phyloP scores from a whole-genome alignment of 1,140 invertebrate genomes.

The Drosophila seguyi region DNA sequence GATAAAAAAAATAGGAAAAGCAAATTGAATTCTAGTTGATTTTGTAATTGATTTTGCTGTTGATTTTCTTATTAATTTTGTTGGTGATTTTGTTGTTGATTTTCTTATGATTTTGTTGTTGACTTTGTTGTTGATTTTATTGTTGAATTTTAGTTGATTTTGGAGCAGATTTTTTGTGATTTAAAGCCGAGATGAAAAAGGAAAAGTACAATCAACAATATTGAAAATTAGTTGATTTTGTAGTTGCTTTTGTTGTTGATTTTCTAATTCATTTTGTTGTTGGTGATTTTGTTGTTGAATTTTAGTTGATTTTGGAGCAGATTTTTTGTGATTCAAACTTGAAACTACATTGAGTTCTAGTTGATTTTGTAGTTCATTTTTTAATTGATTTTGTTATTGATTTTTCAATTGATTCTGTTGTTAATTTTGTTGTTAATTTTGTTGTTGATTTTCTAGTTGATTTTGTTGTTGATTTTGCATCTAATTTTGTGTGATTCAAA shows the following conservation, averaged over 20 bases:
- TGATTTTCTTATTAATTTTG: neutral
- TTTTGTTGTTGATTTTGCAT: slow-evolving; percentile 9
- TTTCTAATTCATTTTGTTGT: slow-evolving; percentile 9
- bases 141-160: no score
- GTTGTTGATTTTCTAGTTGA: slow-evolving; percentile 7
- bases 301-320: no score
- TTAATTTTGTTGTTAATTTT: neutral
- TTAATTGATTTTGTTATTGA: neutral
- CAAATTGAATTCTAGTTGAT: neutral
- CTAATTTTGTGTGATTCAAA: slow-evolving; percentile 46
- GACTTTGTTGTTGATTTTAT: no score
- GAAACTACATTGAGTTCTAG: no score
- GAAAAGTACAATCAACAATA: no score
- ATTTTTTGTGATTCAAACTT: no score
- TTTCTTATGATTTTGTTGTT: no score
- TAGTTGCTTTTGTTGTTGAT: no score
- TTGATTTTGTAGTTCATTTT: neutral
- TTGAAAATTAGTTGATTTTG: neutral
- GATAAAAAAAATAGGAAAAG: no score
- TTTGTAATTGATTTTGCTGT: neutral
- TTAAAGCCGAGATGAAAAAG: no score
- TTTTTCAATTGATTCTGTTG: neutral
- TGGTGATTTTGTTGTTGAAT: no score
- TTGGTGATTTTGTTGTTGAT: neutral
- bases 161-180: no score